Conservation (phyloP, 2,797 vertebrate species). For the Ceryle rudis region DNA sequence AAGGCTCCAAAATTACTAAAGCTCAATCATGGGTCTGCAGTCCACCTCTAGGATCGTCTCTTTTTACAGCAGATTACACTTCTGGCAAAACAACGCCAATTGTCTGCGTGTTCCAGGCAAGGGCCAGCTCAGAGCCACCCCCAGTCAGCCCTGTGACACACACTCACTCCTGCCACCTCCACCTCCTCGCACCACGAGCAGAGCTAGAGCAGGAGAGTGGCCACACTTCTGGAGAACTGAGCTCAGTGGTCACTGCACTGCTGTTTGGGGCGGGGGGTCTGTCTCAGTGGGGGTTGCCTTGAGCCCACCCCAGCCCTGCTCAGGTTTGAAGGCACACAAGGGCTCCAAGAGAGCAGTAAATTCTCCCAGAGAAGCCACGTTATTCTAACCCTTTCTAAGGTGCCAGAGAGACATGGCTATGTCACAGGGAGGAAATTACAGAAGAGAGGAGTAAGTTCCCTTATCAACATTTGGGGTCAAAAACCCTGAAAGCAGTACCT, state of each 20-base stretch:
- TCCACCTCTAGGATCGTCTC: not conserved
- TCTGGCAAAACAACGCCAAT: not conserved
- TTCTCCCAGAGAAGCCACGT: not conserved
- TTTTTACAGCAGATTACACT: not conserved
- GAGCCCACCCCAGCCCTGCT: not conserved
- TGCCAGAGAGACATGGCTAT: not conserved
- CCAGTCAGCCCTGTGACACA: not conserved
- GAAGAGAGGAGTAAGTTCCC: not conserved
- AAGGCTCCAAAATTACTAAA: not conserved
- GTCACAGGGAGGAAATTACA: not conserved
- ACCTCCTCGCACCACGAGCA: accelerated
- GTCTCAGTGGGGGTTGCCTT: not conserved
- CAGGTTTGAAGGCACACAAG: not conserved
- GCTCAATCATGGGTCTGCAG: not conserved
- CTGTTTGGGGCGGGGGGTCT: accelerated
- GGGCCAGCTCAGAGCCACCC: not conserved
- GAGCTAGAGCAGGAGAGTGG: not conserved
- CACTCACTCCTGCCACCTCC: not conserved
- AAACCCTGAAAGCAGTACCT: not conserved
- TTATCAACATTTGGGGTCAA: not conserved
- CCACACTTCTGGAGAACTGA: not conserved
- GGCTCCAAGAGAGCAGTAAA: not conserved
- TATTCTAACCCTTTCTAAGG: not conserved
- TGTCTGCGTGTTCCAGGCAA: not conserved
- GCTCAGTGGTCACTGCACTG: not conserved